A percentile compares a stretch with the other conserved stretches of the same genome.
Conservation (phyloP, 1,140 invertebrate genomes). For the Elysia chlorotica region DNA sequence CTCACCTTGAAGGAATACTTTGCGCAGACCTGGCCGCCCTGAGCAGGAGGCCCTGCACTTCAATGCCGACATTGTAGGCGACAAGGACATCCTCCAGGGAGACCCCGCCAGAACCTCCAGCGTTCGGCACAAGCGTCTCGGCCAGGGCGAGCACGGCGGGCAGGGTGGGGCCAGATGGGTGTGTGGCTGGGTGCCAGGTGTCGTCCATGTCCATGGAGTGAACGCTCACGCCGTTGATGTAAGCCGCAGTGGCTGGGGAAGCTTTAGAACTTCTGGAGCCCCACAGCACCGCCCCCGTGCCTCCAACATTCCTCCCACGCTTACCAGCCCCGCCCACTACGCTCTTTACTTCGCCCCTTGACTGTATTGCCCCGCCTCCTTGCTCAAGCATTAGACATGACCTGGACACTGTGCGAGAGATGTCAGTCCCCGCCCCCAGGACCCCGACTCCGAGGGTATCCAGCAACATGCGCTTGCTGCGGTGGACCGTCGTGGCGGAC, state of each 20-base stretch:
- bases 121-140: conserved; percentile 37
- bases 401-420: conserved; percentile 25
- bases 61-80: conserved; percentile 49
- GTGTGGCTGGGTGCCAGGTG: conserved; percentile 50
- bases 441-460: conserved; percentile 47
- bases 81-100: conserved; percentile 38
- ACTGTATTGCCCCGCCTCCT: neutral
- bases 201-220: conserved; percentile 55
- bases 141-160: conserved; percentile 43
- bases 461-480: conserved; percentile 47
- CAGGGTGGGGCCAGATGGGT: conserved; percentile 47
- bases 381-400: conserved; percentile 1
- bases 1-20: conserved; percentile 44
- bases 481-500: conserved; percentile 31
- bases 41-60: conserved; percentile 44
- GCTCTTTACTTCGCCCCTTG: no score
- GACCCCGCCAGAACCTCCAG: conserved; percentile 18
- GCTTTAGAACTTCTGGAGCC: conserved; percentile 32
- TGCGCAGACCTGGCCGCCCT: conserved; percentile 36
- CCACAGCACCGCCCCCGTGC: conserved; percentile 32
- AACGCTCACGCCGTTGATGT: conserved; percentile 43
- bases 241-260: conserved; percentile 34
- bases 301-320: no score
- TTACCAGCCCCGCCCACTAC: no score
- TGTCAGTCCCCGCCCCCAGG: conserved; percentile 42